Evolutionary conservation across 2,888 invertebrate species (phyloP).

Genomic region (Lydus trimaculatus): DNA sequence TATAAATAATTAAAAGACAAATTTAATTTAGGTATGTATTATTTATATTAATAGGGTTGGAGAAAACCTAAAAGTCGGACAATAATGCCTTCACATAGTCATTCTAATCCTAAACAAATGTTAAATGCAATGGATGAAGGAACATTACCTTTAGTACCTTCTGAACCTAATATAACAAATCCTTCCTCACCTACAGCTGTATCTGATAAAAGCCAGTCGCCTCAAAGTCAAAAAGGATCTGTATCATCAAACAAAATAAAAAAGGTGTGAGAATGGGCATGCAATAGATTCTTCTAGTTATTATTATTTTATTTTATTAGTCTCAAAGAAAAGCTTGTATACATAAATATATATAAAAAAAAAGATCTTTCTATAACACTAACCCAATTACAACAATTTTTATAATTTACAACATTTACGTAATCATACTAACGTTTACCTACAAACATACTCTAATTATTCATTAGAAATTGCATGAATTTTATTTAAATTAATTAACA

Average conservation of each 20-base stretch:
- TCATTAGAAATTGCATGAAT: constrained; percentile 16
- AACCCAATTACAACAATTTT: constrained; percentile 12
- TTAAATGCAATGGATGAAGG: constrained; percentile 59
- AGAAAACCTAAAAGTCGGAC: constrained; percentile 81
- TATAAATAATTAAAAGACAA: constrained; percentile 7
- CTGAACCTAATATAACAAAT: constrained; percentile 58
- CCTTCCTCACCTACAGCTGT: constrained; percentile 62
- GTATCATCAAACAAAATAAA: constrained; percentile 63
- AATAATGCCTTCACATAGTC: constrained; percentile 71
- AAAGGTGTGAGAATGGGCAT: constrained; percentile 61
- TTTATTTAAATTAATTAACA: not conserved
- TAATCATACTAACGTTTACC: constrained; percentile 9
- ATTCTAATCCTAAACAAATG: constrained; percentile 65
- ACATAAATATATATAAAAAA: too few species aligned
- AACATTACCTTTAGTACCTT: constrained; percentile 56
- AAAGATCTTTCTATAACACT: constrained; percentile 15
- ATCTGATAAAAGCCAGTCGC: constrained; percentile 63
- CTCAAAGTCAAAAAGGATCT: constrained; percentile 64
- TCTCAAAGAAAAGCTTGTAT: constrained; percentile 17
- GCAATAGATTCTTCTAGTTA: constrained; percentile 35
- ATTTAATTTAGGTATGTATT: constrained; percentile 32
- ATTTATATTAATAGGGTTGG: constrained; percentile 70
- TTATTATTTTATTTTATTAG: constrained; percentile 27
- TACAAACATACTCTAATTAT: not conserved
- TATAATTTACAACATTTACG: constrained; percentile 9